phyloP scores from a whole-genome alignment of 1,140 invertebrate species.

The Caenorhabditis remanei region DNA sequence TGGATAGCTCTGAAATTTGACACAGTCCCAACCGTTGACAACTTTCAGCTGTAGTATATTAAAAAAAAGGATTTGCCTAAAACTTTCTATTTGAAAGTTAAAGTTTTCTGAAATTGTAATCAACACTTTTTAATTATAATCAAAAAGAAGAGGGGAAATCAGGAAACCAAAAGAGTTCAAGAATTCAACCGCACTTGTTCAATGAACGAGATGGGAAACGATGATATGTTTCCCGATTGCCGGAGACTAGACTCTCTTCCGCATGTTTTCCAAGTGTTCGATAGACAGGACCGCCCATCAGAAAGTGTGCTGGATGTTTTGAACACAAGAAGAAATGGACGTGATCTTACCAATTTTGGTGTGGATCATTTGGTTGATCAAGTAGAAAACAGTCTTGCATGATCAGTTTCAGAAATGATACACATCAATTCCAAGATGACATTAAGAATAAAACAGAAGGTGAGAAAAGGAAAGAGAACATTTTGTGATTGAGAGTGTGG shows the following conservation, averaged over 20 bases:
- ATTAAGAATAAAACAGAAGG: background rate
- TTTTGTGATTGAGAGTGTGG: background rate
- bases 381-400: slow-evolving; percentile 10
- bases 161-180: background rate
- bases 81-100: too few species aligned
- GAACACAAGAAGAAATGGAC: slow-evolving; percentile 28
- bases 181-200: background rate
- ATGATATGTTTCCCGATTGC: background rate
- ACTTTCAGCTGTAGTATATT: too few species aligned
- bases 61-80: too few species aligned
- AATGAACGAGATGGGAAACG: background rate
- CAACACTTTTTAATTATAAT: too few species aligned
- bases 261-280: background rate
- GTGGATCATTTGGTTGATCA: slow-evolving; percentile 12
- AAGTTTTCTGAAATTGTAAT: too few species aligned
- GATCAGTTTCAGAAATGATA: slow-evolving; percentile 34
- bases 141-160: too few species aligned
- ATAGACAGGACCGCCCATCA: background rate
- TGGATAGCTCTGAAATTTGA: too few species aligned
- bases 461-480: background rate
- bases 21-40: too few species aligned
- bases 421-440: slow-evolving; percentile 6
- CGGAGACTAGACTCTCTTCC: slow-evolving; percentile 31
- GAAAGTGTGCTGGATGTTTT: slow-evolving; percentile 52
- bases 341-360: slow-evolving; percentile 46